Percentiles rank a stretch among this genome's conserved stretches.
These are phyloP conservation scores for Ferdinandea cuprea DNA, from an alignment of 2,888 invertebrate species.

Conservation along the genomic window DNA sequence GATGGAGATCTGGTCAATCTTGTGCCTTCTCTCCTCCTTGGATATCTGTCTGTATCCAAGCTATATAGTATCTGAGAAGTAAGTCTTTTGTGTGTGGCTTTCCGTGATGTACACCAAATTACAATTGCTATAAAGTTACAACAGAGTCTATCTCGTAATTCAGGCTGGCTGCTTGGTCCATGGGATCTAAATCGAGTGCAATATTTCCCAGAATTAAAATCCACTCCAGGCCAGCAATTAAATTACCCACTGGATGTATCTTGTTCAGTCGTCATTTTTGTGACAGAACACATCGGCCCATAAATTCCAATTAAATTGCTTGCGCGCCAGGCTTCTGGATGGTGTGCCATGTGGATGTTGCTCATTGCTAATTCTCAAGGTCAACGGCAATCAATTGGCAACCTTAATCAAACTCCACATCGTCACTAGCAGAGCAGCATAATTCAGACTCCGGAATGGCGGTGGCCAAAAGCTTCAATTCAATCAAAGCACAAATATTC, in stretches of 20 bases:
- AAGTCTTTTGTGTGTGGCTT: neutral
- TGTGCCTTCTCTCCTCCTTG: neutral
- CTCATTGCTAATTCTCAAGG: conserved; percentile 56
- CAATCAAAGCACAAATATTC: conserved; percentile 49
- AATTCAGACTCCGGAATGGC: conserved; percentile 24
- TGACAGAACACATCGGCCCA: conserved; percentile 61
- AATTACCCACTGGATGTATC: conserved; percentile 31
- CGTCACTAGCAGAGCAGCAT: neutral
- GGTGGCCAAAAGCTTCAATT: conserved; percentile 51
- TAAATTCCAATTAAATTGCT: conserved; percentile 71
- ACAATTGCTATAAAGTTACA: conserved; percentile 6
- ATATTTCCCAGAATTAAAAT: conserved; percentile 12
- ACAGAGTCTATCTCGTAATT: conserved; percentile 10
- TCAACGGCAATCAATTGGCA: conserved; percentile 57
- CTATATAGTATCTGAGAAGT: neutral
- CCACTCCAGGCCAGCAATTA: conserved; percentile 33
- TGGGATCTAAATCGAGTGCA: conserved; percentile 11
- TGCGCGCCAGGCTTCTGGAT: conserved; percentile 43
- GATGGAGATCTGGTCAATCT: conserved; percentile 26
- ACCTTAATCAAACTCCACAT: conserved; percentile 42
- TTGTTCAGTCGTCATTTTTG: conserved; percentile 49
- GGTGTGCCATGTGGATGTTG: conserved; percentile 25
- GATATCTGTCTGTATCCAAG: neutral
- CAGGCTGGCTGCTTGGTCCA: conserved; percentile 11
- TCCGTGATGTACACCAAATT: conserved; percentile 14